A percentile compares a stretch with the other conserved stretches of the same genome.
phyloP scores from a whole-genome alignment of 2,797 vertebrate genomes.

The Tachyglossus aculeatus region DNA sequence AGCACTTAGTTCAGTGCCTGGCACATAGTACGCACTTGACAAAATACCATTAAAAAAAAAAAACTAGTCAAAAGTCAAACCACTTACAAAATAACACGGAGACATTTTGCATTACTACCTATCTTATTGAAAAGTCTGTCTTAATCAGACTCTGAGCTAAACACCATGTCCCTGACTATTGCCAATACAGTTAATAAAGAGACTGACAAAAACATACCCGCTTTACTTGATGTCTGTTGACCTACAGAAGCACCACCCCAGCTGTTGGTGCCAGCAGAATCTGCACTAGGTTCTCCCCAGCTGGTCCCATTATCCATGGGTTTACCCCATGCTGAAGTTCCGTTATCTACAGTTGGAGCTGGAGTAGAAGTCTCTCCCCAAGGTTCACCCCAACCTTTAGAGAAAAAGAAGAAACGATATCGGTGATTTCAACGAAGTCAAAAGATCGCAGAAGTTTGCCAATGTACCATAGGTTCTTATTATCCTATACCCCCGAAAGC shows the following conservation, averaged over 20 bases:
- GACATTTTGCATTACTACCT: no score
- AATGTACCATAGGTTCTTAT: no score
- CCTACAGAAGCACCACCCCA: slow-evolving; percentile 84
- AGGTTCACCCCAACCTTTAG: slow-evolving; percentile 88
- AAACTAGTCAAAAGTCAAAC: no score
- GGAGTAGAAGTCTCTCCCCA: slow-evolving; percentile 85
- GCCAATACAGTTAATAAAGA: not conserved
- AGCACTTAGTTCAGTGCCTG: no score
- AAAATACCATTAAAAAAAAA: no score
- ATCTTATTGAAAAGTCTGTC: no score
- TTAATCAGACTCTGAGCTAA: no score
- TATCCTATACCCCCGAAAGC: no score
- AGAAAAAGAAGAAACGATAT: slow-evolving; percentile 43
- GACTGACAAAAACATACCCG: slow-evolving; percentile 77
- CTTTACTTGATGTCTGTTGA: slow-evolving; percentile 83
- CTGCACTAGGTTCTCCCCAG: slow-evolving; percentile 85
- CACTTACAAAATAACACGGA: no score
- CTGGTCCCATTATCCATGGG: slow-evolving; percentile 84
- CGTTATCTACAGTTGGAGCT: slow-evolving; percentile 90
- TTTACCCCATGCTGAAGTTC: slow-evolving; percentile 95
- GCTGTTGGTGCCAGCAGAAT: slow-evolving; percentile 74
- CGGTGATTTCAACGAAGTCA: slow-evolving; percentile 15
- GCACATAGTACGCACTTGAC: no score
- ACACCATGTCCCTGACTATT: not conserved
- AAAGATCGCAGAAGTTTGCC: no score